Conservation (phyloP, 2,888 invertebrate species). For the Tineola bisselliella region DNA sequence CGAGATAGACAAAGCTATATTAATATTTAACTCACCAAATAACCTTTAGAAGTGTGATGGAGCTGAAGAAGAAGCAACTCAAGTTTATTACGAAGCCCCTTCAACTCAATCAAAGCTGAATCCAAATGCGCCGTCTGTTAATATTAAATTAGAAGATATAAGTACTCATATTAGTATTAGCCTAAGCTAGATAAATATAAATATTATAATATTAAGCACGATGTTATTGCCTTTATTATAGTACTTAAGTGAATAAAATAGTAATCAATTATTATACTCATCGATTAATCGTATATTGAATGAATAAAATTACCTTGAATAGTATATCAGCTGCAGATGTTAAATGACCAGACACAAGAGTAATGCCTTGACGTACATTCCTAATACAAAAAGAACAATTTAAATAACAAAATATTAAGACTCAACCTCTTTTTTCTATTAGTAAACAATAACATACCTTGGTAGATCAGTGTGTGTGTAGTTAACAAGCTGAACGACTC, state of each 20-base stretch:
- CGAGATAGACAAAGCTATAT: conserved; percentile 7
- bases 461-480: conserved; percentile 73
- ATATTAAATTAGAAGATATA: neutral
- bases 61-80: conserved; percentile 58
- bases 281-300: neutral
- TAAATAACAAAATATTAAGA: too few species aligned
- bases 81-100: conserved; percentile 47
- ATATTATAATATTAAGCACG: too few species aligned
- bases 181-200: too few species aligned
- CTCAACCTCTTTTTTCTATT: too few species aligned
- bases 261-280: too few species aligned
- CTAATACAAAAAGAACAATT: conserved; percentile 39
- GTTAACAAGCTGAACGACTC: conserved; percentile 81
- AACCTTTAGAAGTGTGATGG: conserved; percentile 56
- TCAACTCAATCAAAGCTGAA: conserved; percentile 66
- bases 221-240: too few species aligned
- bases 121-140: conserved; percentile 70
- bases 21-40: conserved; percentile 51
- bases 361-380: conserved; percentile 60
- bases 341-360: conserved; percentile 66
- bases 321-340: conserved; percentile 70
- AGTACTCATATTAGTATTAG: neutral
- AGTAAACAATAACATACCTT: conserved; percentile 35
- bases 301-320: conserved; percentile 63
- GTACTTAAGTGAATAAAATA: too few species aligned